A percentile compares a stretch with the other conserved stretches of the same genome.
Evolutionary conservation across 2,888 invertebrate genomes (phyloP).

Genomic region (Amblyjoppa proteus): DNA sequence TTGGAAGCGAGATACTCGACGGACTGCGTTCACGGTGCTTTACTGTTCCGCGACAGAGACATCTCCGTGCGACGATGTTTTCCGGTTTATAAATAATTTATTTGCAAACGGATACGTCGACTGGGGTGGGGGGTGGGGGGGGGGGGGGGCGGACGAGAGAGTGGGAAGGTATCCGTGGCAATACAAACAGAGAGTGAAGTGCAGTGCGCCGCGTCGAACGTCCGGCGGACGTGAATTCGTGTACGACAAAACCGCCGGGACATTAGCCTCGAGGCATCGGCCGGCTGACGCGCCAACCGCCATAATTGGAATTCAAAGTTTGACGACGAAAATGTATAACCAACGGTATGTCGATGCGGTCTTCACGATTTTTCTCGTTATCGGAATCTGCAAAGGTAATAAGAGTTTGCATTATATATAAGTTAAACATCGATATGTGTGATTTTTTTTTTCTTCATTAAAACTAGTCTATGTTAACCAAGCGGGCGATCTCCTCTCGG

Average conservation of each 20-base stretch:
- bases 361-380: slow-evolving; percentile 61
- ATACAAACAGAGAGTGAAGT: background rate
- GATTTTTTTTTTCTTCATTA: background rate
- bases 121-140: background rate
- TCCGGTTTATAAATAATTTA: slow-evolving; percentile 62
- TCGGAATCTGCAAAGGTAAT: slow-evolving; percentile 64
- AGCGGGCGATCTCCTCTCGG: background rate
- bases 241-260: slow-evolving; percentile 6
- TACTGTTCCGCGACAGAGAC: background rate
- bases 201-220: background rate
- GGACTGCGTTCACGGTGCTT: background rate
- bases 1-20: slow-evolving; percentile 3
- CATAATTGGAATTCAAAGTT: slow-evolving; percentile 48
- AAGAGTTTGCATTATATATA: background rate
- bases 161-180: background rate
- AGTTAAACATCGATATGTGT: background rate
- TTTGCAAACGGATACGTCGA: slow-evolving; percentile 20
- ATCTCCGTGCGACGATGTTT: slow-evolving; percentile 2
- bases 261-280: background rate
- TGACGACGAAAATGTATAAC: slow-evolving; percentile 60
- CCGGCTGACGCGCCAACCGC: background rate
- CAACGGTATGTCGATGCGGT: slow-evolving; percentile 58
- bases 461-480: background rate
- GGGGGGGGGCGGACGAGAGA: slow-evolving; percentile 1
- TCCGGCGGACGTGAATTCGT: slow-evolving; percentile 12